Evolutionary conservation across 1,140 invertebrate species (phyloP), one percentile per base, ranked within the genome.

Genomic region (Brachionus calyciflorus): DNA sequence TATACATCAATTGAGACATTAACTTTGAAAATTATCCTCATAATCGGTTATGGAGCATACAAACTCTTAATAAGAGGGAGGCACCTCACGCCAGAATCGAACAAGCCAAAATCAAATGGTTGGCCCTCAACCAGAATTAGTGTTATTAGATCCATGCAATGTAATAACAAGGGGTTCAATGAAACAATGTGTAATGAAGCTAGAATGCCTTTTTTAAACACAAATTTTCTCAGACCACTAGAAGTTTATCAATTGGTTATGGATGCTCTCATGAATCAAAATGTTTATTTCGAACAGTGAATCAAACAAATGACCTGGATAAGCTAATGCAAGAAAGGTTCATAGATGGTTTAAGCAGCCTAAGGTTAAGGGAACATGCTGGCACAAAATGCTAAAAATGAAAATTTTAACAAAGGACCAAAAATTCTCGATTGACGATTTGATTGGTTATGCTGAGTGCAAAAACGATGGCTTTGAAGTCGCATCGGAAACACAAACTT

Each of bases 71-170:
- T 21, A 51, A 51, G 19, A 51, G 48, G 48, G 48, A 51, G 48
- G 48, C 48, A 51, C 19, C 12, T 14, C 48, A 51, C n/a, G n/a
- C n/a, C n/a, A n/a, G n/a, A 12, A 17, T 17, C 48, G 12, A n/a
- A 14, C 9, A 51, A 19, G n/a, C n/a, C 17, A 51, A 51, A 12
- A 9, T 17, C n/a, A n/a, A n/a, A n/a, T n/a, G n/a, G n/a, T n/a
- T n/a, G n/a, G 19, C 48, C 19, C 24, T 9, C 12, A 51, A n/a
- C 48, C 48, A 17, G 48, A 17, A 17, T 51, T 19, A 51, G 19
- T 51, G 48, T 51, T n/a, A n/a, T 51, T 51, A 51, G 19, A n/a
- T 51, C 48, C 48, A 9, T 51, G 48, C 48, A 51, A 19, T 51
- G 14, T 24, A 17, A 51, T 51, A 51, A 51, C 48, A n/a, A 12